A percentile compares a stretch with the other conserved stretches of the same genome.
Evolutionary conservation across 1,140 invertebrate species (phyloP).

Genomic region (Temnothorax longispinosus): DNA sequence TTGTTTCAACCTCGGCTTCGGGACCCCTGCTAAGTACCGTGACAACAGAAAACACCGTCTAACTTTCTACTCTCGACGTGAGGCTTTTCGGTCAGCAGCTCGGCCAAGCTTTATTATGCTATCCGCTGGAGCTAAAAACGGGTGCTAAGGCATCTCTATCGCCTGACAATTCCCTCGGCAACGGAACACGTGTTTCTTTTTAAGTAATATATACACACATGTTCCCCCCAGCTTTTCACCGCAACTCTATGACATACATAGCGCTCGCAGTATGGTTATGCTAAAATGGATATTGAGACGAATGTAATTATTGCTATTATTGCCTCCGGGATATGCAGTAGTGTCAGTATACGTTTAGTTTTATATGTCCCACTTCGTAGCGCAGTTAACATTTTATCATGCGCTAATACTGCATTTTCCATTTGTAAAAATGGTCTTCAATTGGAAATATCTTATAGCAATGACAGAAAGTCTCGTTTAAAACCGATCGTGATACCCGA

Average conservation of each 20-base stretch:
- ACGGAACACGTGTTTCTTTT: constrained; percentile 20
- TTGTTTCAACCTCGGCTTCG: constrained; percentile 84
- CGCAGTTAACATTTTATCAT: neutral
- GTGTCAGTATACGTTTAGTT: neutral
- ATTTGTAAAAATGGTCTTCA: neutral
- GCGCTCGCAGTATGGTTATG: neutral
- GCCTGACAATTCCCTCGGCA: constrained; percentile 1
- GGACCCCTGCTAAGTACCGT: constrained; percentile 83
- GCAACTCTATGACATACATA: constrained; percentile 4
- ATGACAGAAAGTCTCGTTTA: neutral
- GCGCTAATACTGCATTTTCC: neutral
- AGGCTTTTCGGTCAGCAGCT: constrained; percentile 38
- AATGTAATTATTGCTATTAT: constrained; percentile 12
- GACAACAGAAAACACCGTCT: constrained; percentile 78
- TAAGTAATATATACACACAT: neutral
- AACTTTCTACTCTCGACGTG: constrained; percentile 52
- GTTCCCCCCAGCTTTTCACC: neutral
- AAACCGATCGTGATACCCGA: neutral
- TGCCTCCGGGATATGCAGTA: neutral
- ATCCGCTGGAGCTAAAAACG: constrained; percentile 32
- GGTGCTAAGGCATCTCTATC: constrained; percentile 2
- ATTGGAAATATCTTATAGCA: neutral
- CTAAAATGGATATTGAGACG: neutral
- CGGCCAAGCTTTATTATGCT: constrained; percentile 33
- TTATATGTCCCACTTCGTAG: no score